phyloP scores from a whole-genome alignment of 2,888 invertebrate genomes.

The Dasypogon diadema region DNA sequence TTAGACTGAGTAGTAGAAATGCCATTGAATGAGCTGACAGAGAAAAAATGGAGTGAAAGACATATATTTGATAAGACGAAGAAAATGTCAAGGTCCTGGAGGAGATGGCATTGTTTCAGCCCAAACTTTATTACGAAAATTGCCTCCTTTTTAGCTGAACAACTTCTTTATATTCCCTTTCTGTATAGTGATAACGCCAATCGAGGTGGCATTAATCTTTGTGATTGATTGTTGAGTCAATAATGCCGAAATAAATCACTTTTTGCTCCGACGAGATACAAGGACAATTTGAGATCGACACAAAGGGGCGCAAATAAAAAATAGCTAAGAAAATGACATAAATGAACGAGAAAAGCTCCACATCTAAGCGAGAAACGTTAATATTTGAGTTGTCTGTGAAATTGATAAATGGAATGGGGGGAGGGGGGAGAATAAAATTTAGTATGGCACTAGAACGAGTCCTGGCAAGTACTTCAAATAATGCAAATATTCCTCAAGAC shows the following conservation, averaged over 20 bases:
- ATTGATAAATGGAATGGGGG: neutral
- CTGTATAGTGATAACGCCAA: slow-evolving; percentile 41
- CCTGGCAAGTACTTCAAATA: neutral
- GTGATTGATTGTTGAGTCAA: slow-evolving; percentile 53
- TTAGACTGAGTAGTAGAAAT: slow-evolving; percentile 31
- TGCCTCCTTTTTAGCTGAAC: slow-evolving; percentile 39
- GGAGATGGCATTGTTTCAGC: slow-evolving; percentile 33
- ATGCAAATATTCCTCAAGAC: slow-evolving; percentile 23
- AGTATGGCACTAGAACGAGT: neutral
- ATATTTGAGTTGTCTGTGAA: slow-evolving; percentile 26
- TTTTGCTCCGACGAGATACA: slow-evolving; percentile 11
- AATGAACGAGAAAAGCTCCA: neutral
- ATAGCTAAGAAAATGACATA: slow-evolving; percentile 21
- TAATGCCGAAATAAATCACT: slow-evolving; percentile 52
- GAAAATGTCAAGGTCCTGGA: neutral
- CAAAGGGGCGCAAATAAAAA: slow-evolving; percentile 39
- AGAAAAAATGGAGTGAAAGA: slow-evolving; percentile 25
- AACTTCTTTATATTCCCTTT: slow-evolving; percentile 27
- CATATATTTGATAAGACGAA: slow-evolving; percentile 34
- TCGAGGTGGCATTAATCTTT: slow-evolving; percentile 50
- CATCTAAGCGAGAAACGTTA: slow-evolving; percentile 28
- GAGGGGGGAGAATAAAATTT: too few species aligned
- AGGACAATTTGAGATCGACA: slow-evolving; percentile 34
- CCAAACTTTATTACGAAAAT: slow-evolving; percentile 44
- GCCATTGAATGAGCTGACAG: neutral